phyloP scores from a whole-genome alignment of 2,888 invertebrate species.

The Epinotia ramella region DNA sequence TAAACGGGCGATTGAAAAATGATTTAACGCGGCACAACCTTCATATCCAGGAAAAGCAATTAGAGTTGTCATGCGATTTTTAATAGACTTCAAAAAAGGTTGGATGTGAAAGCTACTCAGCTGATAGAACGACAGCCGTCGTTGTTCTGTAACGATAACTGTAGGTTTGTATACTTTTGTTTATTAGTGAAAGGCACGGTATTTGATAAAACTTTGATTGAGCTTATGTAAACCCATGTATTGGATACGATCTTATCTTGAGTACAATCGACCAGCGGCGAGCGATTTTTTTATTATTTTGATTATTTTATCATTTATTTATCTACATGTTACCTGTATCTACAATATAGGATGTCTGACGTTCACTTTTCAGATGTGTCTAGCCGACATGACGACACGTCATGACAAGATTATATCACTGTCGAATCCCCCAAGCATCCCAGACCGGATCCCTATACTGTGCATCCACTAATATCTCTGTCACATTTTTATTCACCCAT shows the following conservation, averaged over 20 bases:
- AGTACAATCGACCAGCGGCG: too few relatives aligned
- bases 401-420: neutral
- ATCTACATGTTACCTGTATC: neutral
- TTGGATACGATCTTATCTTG: too few relatives aligned
- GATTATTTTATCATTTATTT: too few relatives aligned
- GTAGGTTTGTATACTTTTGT: neutral
- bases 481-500: too few relatives aligned
- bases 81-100: conserved; percentile 16
- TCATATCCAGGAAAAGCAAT: conserved; percentile 18
- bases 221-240: too few relatives aligned
- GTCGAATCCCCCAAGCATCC: neutral
- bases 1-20: conserved; percentile 4
- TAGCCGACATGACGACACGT: neutral
- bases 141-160: neutral
- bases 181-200: too few relatives aligned
- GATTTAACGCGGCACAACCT: conserved; percentile 3
- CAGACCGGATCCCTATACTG: too few relatives aligned
- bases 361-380: neutral
- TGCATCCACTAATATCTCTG: too few relatives aligned
- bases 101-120: neutral
- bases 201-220: too few relatives aligned
- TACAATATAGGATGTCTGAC: neutral
- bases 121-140: neutral
- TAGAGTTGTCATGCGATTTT: conserved; percentile 15
- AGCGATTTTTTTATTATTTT: too few relatives aligned